A percentile compares a stretch with the other conserved stretches of the same genome.
Conservation (phyloP, 2,888 invertebrate genomes). For the Lithophane semibrunnea region DNA sequence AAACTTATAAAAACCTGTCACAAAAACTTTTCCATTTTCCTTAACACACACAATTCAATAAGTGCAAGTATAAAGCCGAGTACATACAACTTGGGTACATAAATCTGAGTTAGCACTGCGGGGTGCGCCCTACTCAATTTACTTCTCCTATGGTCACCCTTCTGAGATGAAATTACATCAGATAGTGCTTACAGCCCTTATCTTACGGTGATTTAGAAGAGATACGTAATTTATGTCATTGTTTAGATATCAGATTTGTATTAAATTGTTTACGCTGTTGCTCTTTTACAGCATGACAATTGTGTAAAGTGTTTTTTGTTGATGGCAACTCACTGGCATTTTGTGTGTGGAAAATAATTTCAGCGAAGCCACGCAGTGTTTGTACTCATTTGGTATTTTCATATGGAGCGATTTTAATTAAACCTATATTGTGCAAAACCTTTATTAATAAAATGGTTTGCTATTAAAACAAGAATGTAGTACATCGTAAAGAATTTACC, state of each 20-base stretch:
- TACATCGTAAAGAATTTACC: neutral
- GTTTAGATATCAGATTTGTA: constrained; percentile 55
- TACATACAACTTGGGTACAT: constrained; percentile 69
- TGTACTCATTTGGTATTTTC: constrained; percentile 3
- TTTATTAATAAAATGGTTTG: constrained; percentile 2
- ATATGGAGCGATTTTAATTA: constrained; percentile 8
- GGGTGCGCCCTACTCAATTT: constrained; percentile 80
- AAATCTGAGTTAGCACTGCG: constrained; percentile 76
- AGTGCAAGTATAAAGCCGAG: constrained; percentile 52
- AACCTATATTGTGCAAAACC: neutral
- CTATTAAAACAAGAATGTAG: constrained; percentile 4
- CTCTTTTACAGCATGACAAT: constrained; percentile 42
- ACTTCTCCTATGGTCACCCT: constrained; percentile 83
- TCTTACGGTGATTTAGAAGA: constrained; percentile 72
- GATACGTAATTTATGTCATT: constrained; percentile 68
- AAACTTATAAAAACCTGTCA: constrained; percentile 47
- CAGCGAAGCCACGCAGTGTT: neutral
- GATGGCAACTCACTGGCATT: neutral
- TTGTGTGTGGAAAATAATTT: neutral
- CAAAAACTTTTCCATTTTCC: constrained; percentile 48
- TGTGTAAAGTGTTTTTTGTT: constrained; percentile 44
- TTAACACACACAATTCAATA: constrained; percentile 57
- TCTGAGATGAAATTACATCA: constrained; percentile 81
- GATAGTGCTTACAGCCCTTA: constrained; percentile 77
- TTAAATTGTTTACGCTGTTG: constrained; percentile 58